Base-by-base conservation (phyloP, 2,113 vertebrate species). In the Lophius piscatorius region DNA sequence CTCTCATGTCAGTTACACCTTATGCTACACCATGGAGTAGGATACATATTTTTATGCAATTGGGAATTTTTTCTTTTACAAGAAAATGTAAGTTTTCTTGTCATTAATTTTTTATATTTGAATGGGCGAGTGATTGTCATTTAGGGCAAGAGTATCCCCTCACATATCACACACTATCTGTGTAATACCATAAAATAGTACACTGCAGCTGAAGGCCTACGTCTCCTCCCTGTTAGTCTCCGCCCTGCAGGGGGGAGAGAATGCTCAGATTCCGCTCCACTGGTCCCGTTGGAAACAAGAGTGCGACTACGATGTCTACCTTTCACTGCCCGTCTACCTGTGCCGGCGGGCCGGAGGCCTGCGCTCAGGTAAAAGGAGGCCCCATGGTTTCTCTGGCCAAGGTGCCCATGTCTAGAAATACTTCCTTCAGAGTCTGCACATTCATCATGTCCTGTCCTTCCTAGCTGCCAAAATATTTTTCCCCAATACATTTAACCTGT, bases 281-380 rank as follows among this genome's bases (percentile, higher is more conserved):
- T 93, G 91, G 91, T 92, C 92, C 86, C 92, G 90, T 83, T 93
- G 92, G 92, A 93, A 92, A 87, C 88, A 90, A 48, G 91, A 93
- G 68, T 91, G 90, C 64, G 90, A 93, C 84, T 92, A 91, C 81
- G 92, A 93, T 60, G 92, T 92, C 78, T 93, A 93, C 90, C 90
- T 93, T 74, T 93, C 91, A 54, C 86, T 93, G 44, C 92, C 92
- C 13, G 91, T 92, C 41, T 93, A 92, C 85, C 88, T 93, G 83
- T 93, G 90, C 87, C 89, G 90, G 76, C 91, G 90, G 86, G 89
- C 89, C 9, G 90, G 91, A 85, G 90, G 86, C 85, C 87, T 91
- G 89, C 88, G 89, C 77, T 84, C 92, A 93, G 92, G 92, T 92
- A 92, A 91, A 77, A 85, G 41, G 72, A 76, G 33, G 64, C 55